Base-by-base conservation (phyloP, 1,140 invertebrate genomes). In the Drosophila ambigua region DNA sequence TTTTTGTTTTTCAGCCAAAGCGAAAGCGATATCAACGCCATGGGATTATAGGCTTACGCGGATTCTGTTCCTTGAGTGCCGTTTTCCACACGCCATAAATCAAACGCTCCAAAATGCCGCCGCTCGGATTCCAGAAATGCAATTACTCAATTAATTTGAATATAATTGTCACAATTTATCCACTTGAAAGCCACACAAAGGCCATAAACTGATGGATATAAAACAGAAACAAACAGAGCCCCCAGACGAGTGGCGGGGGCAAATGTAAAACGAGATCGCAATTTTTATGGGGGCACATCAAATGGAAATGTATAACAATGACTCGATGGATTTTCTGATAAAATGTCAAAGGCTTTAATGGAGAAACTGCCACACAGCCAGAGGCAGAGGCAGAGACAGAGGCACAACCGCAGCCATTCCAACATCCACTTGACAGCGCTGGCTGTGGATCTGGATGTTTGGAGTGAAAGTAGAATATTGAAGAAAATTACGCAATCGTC, bases 61-160 rank as follows among this genome's bases (percentile, higher is more conserved):
- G 43, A 58, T 74, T 65, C 16, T 28, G 35, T 53, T 65, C 46
- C 52, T 72, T 72, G 71, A 87, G 65, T 46, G 63, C 43, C 13
- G 46, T 73, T 63, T 85, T 85, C 78, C 83, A 87, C 83, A 85
- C 74, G 49, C 78, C 62, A 68, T 88, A 88, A 88, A 88, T 88
- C 79, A 88, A 88, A 67, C 63, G 64, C 83, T 88, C 72, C 53
- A 72, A 66, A 79, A 60, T 53, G 64, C 66, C 61, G 53, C 54
- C 46, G 75, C 69, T 69, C 65, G 52, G 58, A 68, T 82, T 69
- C 59, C 62, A 46, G 64, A 79, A 71, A 79, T 67, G 83, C 83
- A 87, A 87, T 87, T 87, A 87, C 83, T 85, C 81, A 90, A 90
- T 90, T 90, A 90, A 90, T 90, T 90, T 74, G 78, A 82, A 90